These are phyloP conservation scores for Macropis europaea DNA, from an alignment of 2,888 invertebrate species.

Conservation along the genomic window DNA sequence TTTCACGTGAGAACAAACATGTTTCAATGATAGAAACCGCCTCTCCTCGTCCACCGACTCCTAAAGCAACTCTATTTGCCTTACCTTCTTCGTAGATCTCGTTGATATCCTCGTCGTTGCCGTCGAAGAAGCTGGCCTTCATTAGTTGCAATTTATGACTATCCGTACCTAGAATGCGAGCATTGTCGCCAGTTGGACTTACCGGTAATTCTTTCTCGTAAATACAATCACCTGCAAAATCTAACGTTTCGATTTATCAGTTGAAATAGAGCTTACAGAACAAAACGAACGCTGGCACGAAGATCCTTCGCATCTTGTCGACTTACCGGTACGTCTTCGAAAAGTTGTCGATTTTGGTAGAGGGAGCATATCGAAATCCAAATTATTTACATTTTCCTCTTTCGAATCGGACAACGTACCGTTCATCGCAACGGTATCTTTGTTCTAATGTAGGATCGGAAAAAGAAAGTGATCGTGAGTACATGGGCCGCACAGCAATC, in stretches of 20 bases:
- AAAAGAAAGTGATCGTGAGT: not conserved
- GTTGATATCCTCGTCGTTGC: constrained; percentile 70
- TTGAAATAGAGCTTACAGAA: too few species aligned
- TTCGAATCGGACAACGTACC: constrained; percentile 1
- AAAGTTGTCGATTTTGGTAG: not conserved
- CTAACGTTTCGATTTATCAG: too few species aligned
- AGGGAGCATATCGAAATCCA: not conserved
- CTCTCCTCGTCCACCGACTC: too few species aligned
- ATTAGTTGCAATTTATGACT: constrained; percentile 89
- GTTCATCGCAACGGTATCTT: not conserved
- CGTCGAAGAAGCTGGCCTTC: constrained; percentile 89
- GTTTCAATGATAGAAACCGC: not conserved
- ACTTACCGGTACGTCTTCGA: not conserved
- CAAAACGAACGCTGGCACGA: too few species aligned
- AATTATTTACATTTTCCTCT: constrained; percentile 4
- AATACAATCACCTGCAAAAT: constrained; percentile 60
- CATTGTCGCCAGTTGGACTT: constrained; percentile 85
- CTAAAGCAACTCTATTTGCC: not conserved
- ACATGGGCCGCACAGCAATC: too few species aligned
- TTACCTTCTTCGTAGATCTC: constrained; percentile 30
- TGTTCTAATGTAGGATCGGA: not conserved
- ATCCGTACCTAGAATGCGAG: constrained; percentile 83
- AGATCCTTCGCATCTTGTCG: too few species aligned
- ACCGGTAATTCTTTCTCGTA: constrained; percentile 70
- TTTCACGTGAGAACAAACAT: not conserved